Conservation (phyloP, 2,888 invertebrate species). For the Cerastis leucographa region DNA sequence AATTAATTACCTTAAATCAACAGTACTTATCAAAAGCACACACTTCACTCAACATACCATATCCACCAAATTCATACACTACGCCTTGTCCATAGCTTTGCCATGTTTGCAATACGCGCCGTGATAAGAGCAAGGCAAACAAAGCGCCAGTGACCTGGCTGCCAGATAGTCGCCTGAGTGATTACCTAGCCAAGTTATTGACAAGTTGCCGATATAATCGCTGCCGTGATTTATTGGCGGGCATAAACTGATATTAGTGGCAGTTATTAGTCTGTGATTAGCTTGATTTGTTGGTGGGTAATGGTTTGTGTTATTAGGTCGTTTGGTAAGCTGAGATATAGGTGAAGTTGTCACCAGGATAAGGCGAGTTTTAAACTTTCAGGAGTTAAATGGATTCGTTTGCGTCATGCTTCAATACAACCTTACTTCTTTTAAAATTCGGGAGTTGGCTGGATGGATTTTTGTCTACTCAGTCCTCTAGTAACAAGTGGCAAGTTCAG, state of each 20-base stretch:
- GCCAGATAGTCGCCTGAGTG: constrained; percentile 82
- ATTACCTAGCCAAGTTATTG: constrained; percentile 79
- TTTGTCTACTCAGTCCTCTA: neutral
- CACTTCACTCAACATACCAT: constrained; percentile 24
- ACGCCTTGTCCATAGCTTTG: constrained; percentile 56
- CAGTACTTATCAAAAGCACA: neutral
- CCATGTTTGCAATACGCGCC: constrained; percentile 80
- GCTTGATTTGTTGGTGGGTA: constrained; percentile 55
- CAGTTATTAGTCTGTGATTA: constrained; percentile 53
- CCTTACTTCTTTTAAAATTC: no score
- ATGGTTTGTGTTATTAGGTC: constrained; percentile 44
- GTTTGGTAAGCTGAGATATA: constrained; percentile 16
- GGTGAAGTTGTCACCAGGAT: neutral
- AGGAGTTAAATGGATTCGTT: neutral
- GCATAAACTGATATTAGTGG: constrained; percentile 52
- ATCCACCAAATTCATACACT: constrained; percentile 55
- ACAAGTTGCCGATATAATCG: constrained; percentile 72
- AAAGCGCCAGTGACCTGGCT: constrained; percentile 82
- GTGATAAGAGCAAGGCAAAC: constrained; percentile 89
- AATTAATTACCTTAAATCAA: neutral
- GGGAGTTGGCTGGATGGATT: no score
- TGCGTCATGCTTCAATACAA: neutral
- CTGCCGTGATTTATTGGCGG: constrained; percentile 64
- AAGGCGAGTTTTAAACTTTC: neutral
- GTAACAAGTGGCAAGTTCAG: neutral